Conservation (phyloP, 2,888 invertebrate genomes). For the Nephrotoma guestfalica region DNA sequence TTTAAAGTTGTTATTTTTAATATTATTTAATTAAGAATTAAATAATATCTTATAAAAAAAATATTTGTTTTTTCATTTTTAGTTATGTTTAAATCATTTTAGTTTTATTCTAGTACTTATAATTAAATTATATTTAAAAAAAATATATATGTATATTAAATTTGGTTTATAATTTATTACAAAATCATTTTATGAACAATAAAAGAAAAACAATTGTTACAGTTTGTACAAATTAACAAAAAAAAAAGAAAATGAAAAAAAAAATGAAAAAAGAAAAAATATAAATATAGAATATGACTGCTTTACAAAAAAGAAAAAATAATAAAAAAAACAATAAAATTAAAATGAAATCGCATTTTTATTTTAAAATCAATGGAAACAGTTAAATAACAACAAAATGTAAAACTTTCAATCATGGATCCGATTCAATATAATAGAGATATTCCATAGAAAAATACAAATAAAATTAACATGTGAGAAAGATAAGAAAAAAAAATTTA, state of each 20-base stretch:
- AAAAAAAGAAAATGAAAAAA: not conserved
- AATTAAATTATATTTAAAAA: not conserved
- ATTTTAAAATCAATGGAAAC: not conserved
- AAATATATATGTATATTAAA: not conserved
- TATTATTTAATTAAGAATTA: not conserved
- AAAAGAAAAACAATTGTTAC: conserved; percentile 2
- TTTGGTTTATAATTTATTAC: not conserved
- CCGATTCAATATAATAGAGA: too few species aligned
- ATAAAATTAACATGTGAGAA: too few species aligned
- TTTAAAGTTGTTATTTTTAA: not conserved
- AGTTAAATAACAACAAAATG: too few species aligned
- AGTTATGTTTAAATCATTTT: not conserved
- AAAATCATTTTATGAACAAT: not conserved
- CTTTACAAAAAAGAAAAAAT: conserved; percentile 3
- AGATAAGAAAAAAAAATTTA: too few species aligned
- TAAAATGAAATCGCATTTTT: not conserved
- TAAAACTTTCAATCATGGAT: too few species aligned
- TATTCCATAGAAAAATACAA: too few species aligned
- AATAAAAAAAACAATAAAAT: not conserved
- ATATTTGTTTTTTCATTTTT: not conserved
- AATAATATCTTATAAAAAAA: not conserved
- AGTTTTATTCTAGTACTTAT: not conserved
- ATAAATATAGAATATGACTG: conserved; percentile 3
- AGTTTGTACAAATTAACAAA: conserved; percentile 1
- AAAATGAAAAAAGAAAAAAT: not conserved